Evolutionary conservation across 1,140 invertebrate genomes (phyloP).

Genomic region (Homarus americanus): DNA sequence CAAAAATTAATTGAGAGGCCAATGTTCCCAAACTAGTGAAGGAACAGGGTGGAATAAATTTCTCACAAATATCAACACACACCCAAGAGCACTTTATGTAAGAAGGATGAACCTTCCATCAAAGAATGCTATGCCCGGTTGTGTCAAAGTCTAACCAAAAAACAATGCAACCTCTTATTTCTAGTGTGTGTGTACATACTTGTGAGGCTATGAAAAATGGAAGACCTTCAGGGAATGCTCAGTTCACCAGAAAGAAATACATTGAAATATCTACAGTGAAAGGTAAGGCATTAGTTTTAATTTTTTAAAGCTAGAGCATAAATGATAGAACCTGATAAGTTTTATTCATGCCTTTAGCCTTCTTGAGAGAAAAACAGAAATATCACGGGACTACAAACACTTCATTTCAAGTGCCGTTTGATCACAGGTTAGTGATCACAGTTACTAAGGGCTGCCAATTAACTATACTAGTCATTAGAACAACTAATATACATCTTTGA

Average conservation of each 20-base stretch:
- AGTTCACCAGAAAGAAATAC: neutral
- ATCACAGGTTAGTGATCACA: neutral
- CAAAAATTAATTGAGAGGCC: neutral
- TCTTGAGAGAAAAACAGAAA: neutral
- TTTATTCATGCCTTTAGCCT: neutral
- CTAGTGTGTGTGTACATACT: neutral
- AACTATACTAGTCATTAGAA: neutral
- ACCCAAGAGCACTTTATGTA: neutral
- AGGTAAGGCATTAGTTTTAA: neutral
- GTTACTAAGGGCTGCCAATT: neutral
- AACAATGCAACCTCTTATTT: neutral
- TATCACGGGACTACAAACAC: neutral
- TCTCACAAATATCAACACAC: neutral
- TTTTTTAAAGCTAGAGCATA: neutral
- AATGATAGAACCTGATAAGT: neutral
- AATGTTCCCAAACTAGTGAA: neutral
- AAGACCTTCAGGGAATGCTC: slow-evolving; percentile 6
- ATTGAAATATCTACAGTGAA: neutral
- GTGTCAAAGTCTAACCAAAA: neutral
- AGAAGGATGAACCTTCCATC: neutral
- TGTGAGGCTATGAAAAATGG: slow-evolving; percentile 4
- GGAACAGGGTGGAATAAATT: neutral
- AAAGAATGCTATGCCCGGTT: neutral
- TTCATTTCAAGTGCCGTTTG: neutral
- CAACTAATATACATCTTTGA: neutral